These are phyloP conservation scores for Chrysina gloriosa DNA, from an alignment of 2,888 invertebrate species.

Conservation along the genomic window DNA sequence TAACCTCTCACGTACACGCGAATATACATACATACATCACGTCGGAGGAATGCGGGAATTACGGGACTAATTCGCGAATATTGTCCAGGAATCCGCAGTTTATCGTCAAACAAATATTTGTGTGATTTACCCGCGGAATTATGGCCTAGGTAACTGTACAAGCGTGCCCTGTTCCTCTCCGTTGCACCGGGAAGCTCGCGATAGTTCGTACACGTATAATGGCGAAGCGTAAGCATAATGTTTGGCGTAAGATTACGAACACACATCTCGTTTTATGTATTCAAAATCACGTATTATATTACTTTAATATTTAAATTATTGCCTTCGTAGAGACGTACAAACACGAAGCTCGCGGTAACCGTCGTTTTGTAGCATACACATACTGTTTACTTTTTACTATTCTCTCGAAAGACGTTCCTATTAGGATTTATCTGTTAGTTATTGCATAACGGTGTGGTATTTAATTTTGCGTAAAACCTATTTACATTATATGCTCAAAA, in stretches of 20 bases:
- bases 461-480: constrained; percentile 32
- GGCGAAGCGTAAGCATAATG: background rate
- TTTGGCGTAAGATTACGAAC: background rate
- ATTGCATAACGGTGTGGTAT: constrained; percentile 28
- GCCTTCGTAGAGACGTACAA: background rate
- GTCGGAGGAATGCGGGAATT: background rate
- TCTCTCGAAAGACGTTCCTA: background rate
- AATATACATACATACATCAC: too few relatives aligned
- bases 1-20: too few relatives aligned
- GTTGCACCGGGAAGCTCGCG: background rate
- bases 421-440: constrained; percentile 12
- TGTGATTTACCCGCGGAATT: background rate
- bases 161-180: background rate
- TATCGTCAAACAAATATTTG: background rate
- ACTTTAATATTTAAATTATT: constrained; percentile 24
- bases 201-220: background rate
- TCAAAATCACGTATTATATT: constrained; percentile 29
- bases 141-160: constrained; percentile 7
- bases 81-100: background rate
- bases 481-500: constrained; percentile 8
- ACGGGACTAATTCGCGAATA: background rate
- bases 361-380: background rate
- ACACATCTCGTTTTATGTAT: background rate
- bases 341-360: background rate
- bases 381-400: background rate